Base-by-base conservation (phyloP, 2,797 vertebrate genomes). In the Ispidina lecontei region DNA sequence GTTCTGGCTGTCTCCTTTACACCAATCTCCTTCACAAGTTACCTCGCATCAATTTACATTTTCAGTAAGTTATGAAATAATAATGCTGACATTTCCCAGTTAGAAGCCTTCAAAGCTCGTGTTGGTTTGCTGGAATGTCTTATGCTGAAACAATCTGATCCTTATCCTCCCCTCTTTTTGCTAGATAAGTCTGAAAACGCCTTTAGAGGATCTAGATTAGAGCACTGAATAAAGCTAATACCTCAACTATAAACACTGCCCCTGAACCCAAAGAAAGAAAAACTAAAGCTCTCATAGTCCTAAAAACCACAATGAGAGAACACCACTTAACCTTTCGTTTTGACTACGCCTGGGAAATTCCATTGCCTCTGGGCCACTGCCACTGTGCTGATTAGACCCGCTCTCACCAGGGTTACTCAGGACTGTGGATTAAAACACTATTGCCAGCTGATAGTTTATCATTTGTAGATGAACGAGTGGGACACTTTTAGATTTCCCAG, bases 401-500 rank as follows among this genome's bases (percentile, higher is more conserved):
- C 82, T 91, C 94, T 55, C 95, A 92, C 82, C 89, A 83, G 82
- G 87, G 82, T 46, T 70, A n/a, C 63, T 49, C 47, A 46, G 64
- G 55, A 67, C 62, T 74, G 60, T 67, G 65, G 75, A 82, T 85
- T 91, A 89, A 86, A 83, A 90, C 82, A 85, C 81, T 37, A 60
- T 39, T 59, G 90, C 69, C 91, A 93, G 69, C 84, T 84, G 74
- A 84, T 80, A 91, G 81, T 71, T 94, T 90, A 91, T 87, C 78
- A 84, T 71, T 70, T 94, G 83, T 37, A 83, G 69, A 91, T 31
- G 72, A 96, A 89, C 4, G 6, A 94, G 81, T 80, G 74, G 88
- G 89, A 93, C 65, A 85, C 69, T 79, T 73, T 49, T 47, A 94
- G 89, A 92, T 88, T 91, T 92, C 89, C 85, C 89, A 90, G 73